phyloP scores from a whole-genome alignment of 2,113 vertebrate genomes.

The Polypterus senegalus region DNA sequence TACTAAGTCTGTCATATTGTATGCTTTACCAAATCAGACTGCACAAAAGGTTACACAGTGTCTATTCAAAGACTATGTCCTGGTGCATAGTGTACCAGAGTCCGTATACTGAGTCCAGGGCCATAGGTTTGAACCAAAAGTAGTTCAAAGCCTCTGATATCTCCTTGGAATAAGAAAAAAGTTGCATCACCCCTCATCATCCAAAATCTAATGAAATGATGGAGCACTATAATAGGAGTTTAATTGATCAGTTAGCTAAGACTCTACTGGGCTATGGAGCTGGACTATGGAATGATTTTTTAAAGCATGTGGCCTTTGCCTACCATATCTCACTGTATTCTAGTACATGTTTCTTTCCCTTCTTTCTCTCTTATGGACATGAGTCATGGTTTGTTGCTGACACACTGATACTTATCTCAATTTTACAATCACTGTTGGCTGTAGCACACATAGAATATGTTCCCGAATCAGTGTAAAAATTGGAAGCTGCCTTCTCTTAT shows the following conservation, averaged over 20 bases:
- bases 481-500: no score
- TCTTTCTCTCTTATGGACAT: conserved; percentile 10
- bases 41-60: neutral
- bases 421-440: no score
- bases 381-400: conserved; percentile 8
- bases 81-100: no score
- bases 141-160: conserved; percentile 9
- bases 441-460: no score
- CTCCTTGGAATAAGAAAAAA: conserved; percentile 10
- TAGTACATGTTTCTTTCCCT: conserved; percentile 13
- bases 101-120: conserved; percentile 4
- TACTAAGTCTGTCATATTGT: no score
- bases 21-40: conserved; percentile 1
- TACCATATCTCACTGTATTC: conserved; percentile 12
- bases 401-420: neutral
- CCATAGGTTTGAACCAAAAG: conserved; percentile 5
- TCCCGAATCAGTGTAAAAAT: no score
- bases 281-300: conserved; percentile 13
- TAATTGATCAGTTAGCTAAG: conserved; percentile 16
- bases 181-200: conserved; percentile 8
- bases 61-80: neutral
- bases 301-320: conserved; percentile 18
- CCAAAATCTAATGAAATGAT: conserved; percentile 14
- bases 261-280: conserved; percentile 8
- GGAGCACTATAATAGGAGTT: conserved; percentile 12